These are phyloP conservation scores for Physocephala rufipes DNA, from an alignment of 2,888 invertebrate genomes.

Conservation along the genomic window DNA sequence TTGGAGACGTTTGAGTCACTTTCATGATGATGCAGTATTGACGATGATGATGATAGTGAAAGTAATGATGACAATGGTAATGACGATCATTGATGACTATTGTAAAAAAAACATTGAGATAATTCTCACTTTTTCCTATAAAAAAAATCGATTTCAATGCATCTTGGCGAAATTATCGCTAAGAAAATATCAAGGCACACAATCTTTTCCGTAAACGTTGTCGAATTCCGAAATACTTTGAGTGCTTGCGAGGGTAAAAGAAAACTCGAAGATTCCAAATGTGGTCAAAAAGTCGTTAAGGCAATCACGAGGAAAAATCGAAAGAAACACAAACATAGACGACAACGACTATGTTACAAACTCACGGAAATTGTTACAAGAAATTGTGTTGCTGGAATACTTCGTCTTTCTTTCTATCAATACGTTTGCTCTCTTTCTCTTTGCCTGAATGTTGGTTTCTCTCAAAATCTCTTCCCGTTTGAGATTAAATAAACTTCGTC, in stretches of 20 bases:
- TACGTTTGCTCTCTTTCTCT: background rate
- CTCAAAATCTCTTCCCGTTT: constrained; percentile 12
- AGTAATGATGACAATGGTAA: no score
- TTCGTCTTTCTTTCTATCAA: background rate
- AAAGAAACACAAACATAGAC: background rate
- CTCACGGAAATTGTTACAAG: no score
- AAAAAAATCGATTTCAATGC: constrained; percentile 8
- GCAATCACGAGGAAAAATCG: constrained; percentile 17
- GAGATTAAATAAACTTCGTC: constrained; percentile 29
- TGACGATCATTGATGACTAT: no score
- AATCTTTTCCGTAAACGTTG: constrained; percentile 29
- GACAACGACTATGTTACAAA: background rate
- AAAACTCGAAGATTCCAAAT: constrained; percentile 34
- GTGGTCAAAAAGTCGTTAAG: constrained; percentile 34
- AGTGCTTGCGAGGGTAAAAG: constrained; percentile 1
- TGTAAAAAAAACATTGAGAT: background rate
- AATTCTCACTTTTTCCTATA: constrained; percentile 29
- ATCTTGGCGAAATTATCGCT: constrained; percentile 26
- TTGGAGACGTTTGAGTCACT: background rate
- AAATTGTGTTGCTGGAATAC: background rate
- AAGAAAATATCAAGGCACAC: background rate
- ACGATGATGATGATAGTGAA: background rate
- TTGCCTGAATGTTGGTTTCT: background rate
- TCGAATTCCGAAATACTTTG: background rate
- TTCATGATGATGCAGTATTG: background rate